Conservation (phyloP, 23 tunicate species). For the Trididemnum nubilum region DNA sequence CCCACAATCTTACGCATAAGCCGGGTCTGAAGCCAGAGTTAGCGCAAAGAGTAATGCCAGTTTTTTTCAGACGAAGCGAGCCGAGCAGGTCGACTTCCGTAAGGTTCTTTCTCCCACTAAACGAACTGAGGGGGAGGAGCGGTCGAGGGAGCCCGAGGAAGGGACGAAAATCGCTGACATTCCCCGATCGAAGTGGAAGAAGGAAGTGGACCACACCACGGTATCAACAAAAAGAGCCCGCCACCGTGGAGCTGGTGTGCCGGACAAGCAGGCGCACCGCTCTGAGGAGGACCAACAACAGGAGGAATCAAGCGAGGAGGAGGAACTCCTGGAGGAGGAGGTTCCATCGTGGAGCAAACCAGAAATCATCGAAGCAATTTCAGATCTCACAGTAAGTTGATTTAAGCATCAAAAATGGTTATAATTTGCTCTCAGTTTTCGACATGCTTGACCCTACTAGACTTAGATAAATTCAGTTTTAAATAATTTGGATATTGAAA, state of each 20-base stretch:
- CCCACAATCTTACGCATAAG: too few relatives aligned
- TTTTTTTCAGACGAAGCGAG: slow-evolving; percentile 59
- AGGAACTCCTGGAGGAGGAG: slow-evolving; percentile 9
- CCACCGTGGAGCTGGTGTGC: slow-evolving; percentile 29
- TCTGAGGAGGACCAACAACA: slow-evolving; percentile 32
- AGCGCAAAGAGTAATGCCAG: too few relatives aligned
- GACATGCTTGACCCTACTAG: too few relatives aligned
- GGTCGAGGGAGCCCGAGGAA: slow-evolving; percentile 36
- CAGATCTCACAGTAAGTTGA: slow-evolving; percentile 48
- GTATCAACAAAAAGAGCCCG: slow-evolving; percentile 78
- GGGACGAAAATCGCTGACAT: slow-evolving; percentile 28
- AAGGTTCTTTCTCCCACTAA: slow-evolving; percentile 57
- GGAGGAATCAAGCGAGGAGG: slow-evolving; percentile 10
- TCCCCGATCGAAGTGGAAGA: slow-evolving; percentile 59
- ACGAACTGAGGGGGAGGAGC: neutral
- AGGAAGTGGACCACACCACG: slow-evolving; percentile 60
- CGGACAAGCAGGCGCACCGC: slow-evolving; percentile 25
- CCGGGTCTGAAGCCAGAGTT: too few relatives aligned
- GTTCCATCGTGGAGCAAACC: slow-evolving; percentile 26
- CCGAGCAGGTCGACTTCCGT: slow-evolving; percentile 90
- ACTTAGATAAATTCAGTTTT: too few relatives aligned
- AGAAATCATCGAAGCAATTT: slow-evolving; percentile 40
- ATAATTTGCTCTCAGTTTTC: too few relatives aligned
- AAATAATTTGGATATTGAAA: too few relatives aligned
- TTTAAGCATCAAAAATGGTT: too few relatives aligned